Conservation (phyloP, 2,113 vertebrate species). For the Verasper variegatus region DNA sequence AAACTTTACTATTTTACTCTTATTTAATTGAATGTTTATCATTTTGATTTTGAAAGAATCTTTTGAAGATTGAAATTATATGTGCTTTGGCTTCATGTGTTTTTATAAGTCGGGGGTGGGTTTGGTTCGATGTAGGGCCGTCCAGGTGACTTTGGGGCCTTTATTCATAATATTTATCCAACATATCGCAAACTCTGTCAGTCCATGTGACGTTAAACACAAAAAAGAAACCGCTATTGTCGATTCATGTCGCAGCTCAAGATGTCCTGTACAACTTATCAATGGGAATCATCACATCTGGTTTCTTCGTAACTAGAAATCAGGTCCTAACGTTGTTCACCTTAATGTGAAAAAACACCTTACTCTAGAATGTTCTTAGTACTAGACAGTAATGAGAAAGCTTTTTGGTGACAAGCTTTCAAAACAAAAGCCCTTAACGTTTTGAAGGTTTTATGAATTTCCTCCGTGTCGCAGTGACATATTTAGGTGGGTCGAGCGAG, state of each 20-base stretch:
- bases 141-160: no score
- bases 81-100: no score
- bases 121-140: no score
- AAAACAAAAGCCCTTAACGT: slow-evolving; percentile 3
- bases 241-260: slow-evolving; percentile 12
- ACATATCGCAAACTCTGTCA: not conserved
- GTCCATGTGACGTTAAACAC: not conserved
- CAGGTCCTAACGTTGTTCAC: slow-evolving; percentile 6
- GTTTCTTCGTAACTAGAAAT: slow-evolving; percentile 6
- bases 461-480: slow-evolving; percentile 27
- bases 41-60: no score
- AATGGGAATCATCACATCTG: slow-evolving; percentile 3
- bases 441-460: slow-evolving; percentile 28
- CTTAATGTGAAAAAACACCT: not conserved
- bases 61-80: no score
- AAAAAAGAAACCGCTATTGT: not conserved
- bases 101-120: no score
- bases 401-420: not conserved
- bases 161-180: not conserved
- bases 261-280: not conserved
- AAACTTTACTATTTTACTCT: no score
- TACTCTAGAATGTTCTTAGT: not conserved
- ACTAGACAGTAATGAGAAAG: slow-evolving; percentile 10
- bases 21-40: no score
- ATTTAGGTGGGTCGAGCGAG: slow-evolving; percentile 27